A percentile compares a stretch with the other conserved stretches of the same genome.
These are phyloP conservation scores for Terrapene triunguis DNA, from an alignment of 2,113 vertebrate genomes.

Conservation along the genomic window DNA sequence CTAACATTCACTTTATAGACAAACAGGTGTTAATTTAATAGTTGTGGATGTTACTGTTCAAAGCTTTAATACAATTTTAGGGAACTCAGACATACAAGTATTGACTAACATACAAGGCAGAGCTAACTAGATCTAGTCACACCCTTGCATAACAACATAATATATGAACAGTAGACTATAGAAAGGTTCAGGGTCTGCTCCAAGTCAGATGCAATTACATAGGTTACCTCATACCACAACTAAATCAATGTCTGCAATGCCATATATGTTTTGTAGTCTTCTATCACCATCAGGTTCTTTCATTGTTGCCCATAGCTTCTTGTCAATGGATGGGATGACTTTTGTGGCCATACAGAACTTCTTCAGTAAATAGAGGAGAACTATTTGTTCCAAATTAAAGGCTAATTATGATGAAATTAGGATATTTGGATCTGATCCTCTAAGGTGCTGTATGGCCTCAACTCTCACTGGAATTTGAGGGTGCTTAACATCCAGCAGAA, in stretches of 20 bases:
- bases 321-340: neutral
- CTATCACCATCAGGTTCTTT: neutral
- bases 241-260: neutral
- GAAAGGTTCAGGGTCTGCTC: neutral
- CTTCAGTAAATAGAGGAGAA: neutral
- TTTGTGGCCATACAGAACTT: too few relatives aligned
- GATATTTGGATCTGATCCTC: neutral
- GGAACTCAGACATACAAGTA: neutral
- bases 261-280: neutral
- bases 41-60: neutral
- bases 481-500: neutral
- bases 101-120: neutral
- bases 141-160: fast-evolving
- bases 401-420: neutral
- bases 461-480: neutral
- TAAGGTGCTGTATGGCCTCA: neutral
- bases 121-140: neutral
- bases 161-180: neutral
- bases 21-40: neutral
- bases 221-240: neutral
- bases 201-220: neutral
- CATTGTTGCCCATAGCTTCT: neutral
- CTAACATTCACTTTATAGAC: neutral
- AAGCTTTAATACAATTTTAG: fast-evolving
- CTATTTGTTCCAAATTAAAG: neutral